These are phyloP conservation scores for Microplitis mediator DNA, from an alignment of 1,140 invertebrate genomes.

Conservation along the genomic window DNA sequence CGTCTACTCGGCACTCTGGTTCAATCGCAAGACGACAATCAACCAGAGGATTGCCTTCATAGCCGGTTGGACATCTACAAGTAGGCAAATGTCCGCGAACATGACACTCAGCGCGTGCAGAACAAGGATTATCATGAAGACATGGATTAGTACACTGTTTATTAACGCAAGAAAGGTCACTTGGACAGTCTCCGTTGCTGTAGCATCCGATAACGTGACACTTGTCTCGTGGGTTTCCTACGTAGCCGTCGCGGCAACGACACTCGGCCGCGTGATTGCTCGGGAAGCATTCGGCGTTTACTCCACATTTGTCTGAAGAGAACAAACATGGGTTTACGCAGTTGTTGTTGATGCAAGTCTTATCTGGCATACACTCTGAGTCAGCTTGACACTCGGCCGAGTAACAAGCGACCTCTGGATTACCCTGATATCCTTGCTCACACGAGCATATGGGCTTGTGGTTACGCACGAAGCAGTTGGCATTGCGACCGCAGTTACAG, in stretches of 20 bases:
- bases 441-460: constrained; percentile 88
- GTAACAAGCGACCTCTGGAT: constrained; percentile 80
- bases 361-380: constrained; percentile 78
- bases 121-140: constrained; percentile 77
- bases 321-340: constrained; percentile 83
- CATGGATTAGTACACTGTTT: constrained; percentile 88
- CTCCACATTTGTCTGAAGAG: constrained; percentile 78
- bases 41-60: constrained; percentile 80
- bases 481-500: constrained; percentile 85
- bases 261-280: constrained; percentile 78
- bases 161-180: constrained; percentile 82
- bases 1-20: constrained; percentile 80
- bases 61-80: constrained; percentile 79
- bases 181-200: constrained; percentile 86
- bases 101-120: constrained; percentile 76
- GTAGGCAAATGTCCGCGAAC: constrained; percentile 81
- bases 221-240: constrained; percentile 78
- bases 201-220: constrained; percentile 85
- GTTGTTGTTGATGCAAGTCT: constrained; percentile 82
- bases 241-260: constrained; percentile 78
- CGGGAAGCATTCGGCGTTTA: constrained; percentile 83
- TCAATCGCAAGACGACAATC: constrained; percentile 74
- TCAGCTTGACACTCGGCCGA: constrained; percentile 79
- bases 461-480: constrained; percentile 80
- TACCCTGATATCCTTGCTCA: constrained; percentile 80